Base-by-base conservation (phyloP, 37 sponge, comb jelly and placozoan genomes). In the Eunapius fragilis region DNA sequence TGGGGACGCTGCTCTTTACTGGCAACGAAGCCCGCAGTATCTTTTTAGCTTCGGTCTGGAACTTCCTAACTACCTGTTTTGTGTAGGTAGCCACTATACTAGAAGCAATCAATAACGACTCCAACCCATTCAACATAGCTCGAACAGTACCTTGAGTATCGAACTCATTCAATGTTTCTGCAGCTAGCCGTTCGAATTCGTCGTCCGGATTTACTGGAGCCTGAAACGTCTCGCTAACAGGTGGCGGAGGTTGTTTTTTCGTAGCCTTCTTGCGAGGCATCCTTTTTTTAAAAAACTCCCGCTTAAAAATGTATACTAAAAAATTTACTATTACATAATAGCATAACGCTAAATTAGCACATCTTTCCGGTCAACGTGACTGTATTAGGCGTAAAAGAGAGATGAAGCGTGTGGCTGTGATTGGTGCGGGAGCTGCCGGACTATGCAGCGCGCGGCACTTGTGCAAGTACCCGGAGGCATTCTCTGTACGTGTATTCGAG, bases 401-500 rank as follows among this genome's bases (percentile, higher is more conserved):
- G 14, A 84, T 89, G 87, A 69, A 77, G 79, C 84, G 49, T 25
- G 90, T 93, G 27, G 86, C 82, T 37, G 77, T 93, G 38, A 76
- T 93, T 11, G 94, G 94, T 25, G 94, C 94, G 13, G 94, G 94
- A 32, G 86, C 87, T 10, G 80, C 87, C 0, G 94, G 94, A n/a
- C 84, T 93, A 75, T 86, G 87, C 76, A 74, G 85, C 26, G 81
- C 89, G 14, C 80, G 85, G 7, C 90, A 88, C 48, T 70, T 93
- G 68, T 45, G 70, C 22, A 25, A 79, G 30, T 45, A 38, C 9
- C 79, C 79, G 25, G 68, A 81, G 6, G 36, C 0, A 17, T 88
- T 83, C 35, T 45, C 70, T 26, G 30, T 93, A 25, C 19, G 25
- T 34, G 87, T 87, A 47, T 93, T 79, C 47, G 94, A 93, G 85